Percentiles rank a stretch among this genome's conserved stretches.
Evolutionary conservation across 2,888 invertebrate genomes (phyloP).

Genomic region (Nysson spinosus): DNA sequence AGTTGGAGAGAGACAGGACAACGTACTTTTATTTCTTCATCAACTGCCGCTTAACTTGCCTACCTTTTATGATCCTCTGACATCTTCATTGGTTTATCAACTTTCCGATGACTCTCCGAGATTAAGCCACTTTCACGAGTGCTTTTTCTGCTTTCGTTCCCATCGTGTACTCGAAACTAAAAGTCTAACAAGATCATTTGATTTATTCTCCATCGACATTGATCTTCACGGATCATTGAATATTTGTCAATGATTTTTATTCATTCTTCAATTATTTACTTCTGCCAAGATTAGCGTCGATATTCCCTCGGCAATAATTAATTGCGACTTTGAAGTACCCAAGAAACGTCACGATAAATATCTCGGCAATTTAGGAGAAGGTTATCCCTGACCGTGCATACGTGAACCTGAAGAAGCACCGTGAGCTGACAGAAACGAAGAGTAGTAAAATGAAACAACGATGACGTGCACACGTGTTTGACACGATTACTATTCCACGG

Average conservation of each 20-base stretch:
- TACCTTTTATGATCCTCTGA: slow-evolving; percentile 67
- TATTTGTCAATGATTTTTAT: too few relatives aligned
- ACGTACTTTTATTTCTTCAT: slow-evolving; percentile 73
- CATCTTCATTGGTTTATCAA: slow-evolving; percentile 70
- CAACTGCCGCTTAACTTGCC: slow-evolving; percentile 60
- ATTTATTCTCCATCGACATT: too few relatives aligned
- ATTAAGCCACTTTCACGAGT: slow-evolving; percentile 27
- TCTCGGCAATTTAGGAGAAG: slow-evolving; percentile 61
- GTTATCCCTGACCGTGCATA: slow-evolving; percentile 57
- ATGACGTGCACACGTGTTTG: slow-evolving; percentile 71
- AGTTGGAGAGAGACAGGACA: slow-evolving; percentile 22
- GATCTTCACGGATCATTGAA: too few relatives aligned
- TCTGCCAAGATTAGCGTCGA: background rate
- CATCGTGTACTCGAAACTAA: background rate
- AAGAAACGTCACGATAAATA: slow-evolving; percentile 55
- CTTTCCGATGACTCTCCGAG: slow-evolving; percentile 42
- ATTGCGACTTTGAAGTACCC: slow-evolving; percentile 3
- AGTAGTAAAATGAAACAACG: slow-evolving; percentile 55
- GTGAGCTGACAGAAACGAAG: slow-evolving; percentile 35
- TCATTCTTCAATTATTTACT: too few relatives aligned
- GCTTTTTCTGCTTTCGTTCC: slow-evolving; percentile 6
- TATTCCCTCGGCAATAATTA: background rate
- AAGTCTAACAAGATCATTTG: too few relatives aligned
- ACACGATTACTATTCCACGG: slow-evolving; percentile 75
- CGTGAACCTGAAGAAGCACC: slow-evolving; percentile 40